Percentiles rank a stretch among this genome's conserved stretches.
Conservation (phyloP, 2,113 vertebrate genomes). For the Microtus montanus region DNA sequence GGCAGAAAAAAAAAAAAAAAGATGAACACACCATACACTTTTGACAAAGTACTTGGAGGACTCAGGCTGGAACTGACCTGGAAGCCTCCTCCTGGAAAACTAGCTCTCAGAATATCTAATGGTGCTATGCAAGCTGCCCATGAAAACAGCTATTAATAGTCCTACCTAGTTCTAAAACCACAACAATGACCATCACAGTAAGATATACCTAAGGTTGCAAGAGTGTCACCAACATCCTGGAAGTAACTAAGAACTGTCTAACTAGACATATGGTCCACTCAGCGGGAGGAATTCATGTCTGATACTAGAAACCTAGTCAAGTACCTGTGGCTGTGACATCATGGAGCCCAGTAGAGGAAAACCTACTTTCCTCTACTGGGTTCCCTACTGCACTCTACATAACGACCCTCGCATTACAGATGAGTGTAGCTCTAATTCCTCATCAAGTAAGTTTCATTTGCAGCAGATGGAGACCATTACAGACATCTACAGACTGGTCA, state of each 20-base stretch:
- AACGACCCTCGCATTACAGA: background rate
- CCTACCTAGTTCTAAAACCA: background rate
- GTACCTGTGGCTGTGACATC: background rate
- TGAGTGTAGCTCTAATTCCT: background rate
- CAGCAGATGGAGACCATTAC: background rate
- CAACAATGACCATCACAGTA: too few relatives aligned
- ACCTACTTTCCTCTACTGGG: too few relatives aligned
- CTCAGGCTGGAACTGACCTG: background rate
- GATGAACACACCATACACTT: background rate
- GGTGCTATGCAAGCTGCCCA: background rate
- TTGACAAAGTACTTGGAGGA: background rate
- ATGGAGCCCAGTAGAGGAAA: too few relatives aligned
- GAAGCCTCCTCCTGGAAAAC: background rate
- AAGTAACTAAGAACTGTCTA: background rate
- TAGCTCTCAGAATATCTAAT: background rate
- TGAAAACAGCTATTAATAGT: background rate
- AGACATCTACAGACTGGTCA: background rate
- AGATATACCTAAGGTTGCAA: background rate
- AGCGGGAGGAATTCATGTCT: background rate
- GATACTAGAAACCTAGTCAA: background rate
- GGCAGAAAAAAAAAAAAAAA: constrained; percentile 68
- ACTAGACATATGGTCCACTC: background rate
- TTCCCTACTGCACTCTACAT: background rate
- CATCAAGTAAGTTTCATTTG: background rate
- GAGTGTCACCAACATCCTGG: background rate